phyloP scores from a whole-genome alignment of 2,888 invertebrate genomes.

The Eubasilissa splendida region DNA sequence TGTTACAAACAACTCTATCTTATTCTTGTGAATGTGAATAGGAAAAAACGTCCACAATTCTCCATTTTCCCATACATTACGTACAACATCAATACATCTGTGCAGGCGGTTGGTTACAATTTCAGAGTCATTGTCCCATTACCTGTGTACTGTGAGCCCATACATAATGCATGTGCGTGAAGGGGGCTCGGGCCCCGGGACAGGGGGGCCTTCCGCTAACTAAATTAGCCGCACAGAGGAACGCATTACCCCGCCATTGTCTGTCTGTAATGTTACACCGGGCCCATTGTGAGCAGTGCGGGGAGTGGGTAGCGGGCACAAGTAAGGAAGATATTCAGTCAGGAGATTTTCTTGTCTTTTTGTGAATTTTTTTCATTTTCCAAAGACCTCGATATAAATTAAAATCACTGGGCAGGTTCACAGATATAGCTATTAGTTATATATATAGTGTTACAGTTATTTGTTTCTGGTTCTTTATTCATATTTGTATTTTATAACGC shows the following conservation, averaged over 20 bases:
- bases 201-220: slow-evolving; percentile 47
- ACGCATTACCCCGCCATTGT: slow-evolving; percentile 51
- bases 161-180: slow-evolving; percentile 56
- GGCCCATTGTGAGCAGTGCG: slow-evolving; percentile 34
- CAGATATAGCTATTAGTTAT: too few relatives aligned
- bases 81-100: slow-evolving; percentile 19
- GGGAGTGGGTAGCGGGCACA: slow-evolving; percentile 9
- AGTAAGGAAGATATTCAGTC: slow-evolving; percentile 12
- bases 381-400: not conserved
- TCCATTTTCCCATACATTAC: slow-evolving; percentile 21
- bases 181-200: slow-evolving; percentile 14
- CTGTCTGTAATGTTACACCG: slow-evolving; percentile 51
- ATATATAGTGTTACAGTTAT: too few relatives aligned
- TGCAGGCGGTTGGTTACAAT: not conserved
- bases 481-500: too few relatives aligned
- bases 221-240: slow-evolving; percentile 52
- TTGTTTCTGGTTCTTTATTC: too few relatives aligned
- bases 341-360: slow-evolving; percentile 15
- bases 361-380: not conserved
- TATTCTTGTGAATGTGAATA: slow-evolving; percentile 4
- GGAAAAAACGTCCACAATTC: not conserved
- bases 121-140: slow-evolving; percentile 55
- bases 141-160: slow-evolving; percentile 49
- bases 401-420: too few relatives aligned
- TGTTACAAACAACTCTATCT: not conserved